phyloP scores from a whole-genome alignment of 30 jellyfish, hydroid and myxozoan genomes.

The Morbakka virulenta region DNA sequence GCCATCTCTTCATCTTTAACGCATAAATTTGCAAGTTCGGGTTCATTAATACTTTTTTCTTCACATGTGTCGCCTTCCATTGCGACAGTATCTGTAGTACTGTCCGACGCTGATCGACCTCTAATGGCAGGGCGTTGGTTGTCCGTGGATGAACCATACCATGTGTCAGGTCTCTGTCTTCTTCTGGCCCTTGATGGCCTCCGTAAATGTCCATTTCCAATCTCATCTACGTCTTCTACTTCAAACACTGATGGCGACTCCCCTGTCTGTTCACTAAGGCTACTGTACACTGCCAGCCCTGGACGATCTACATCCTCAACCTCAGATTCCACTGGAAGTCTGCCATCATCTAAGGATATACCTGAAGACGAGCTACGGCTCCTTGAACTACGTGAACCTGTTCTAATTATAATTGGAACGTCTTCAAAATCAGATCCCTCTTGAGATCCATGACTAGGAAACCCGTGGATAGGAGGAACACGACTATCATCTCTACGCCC shows the following conservation, averaged over 20 bases:
- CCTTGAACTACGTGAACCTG: not conserved
- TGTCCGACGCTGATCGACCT: not conserved
- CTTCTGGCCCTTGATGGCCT: too few species aligned
- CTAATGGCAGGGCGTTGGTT: too few species aligned
- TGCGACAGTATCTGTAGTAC: not conserved
- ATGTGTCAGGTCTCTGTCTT: too few species aligned
- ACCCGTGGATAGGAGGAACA: too few species aligned
- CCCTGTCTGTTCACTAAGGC: slow-evolving; percentile 44
- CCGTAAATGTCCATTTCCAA: too few species aligned
- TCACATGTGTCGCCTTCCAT: not conserved
- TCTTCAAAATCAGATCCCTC: slow-evolving; percentile 26
- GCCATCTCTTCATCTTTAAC: too few species aligned
- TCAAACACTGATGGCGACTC: slow-evolving; percentile 28
- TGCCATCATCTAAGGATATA: slow-evolving; percentile 27
- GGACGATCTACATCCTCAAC: slow-evolving; percentile 51
- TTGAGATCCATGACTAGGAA: too few species aligned
- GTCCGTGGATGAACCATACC: too few species aligned
- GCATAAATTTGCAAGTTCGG: too few species aligned
- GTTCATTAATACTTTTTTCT: not conserved
- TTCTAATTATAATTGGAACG: slow-evolving; percentile 9
- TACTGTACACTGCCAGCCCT: slow-evolving; percentile 40
- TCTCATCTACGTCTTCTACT: not conserved
- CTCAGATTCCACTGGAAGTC: slow-evolving; percentile 12
- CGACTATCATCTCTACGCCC: not conserved
- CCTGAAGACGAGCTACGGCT: slow-evolving; percentile 51